Conservation (phyloP, 2,888 invertebrate species). For the Eueremaeus valkanovi region DNA sequence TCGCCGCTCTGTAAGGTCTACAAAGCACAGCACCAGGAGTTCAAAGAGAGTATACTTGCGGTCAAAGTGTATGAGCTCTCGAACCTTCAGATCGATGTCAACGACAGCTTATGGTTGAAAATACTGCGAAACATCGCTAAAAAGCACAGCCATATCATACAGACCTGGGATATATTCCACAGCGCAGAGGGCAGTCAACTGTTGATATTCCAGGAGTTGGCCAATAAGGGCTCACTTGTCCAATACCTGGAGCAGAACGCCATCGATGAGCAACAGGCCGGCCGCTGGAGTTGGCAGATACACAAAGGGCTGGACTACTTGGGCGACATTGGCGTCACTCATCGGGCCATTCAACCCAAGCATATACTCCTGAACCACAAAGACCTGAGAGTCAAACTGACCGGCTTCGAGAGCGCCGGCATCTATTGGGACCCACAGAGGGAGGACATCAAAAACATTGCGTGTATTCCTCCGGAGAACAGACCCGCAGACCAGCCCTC, state of each 20-base stretch:
- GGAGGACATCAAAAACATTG: conserved; percentile 34
- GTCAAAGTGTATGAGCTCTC: background rate
- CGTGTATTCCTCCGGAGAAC: conserved; percentile 31
- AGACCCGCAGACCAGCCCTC: conserved; percentile 19
- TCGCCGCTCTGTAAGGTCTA: background rate
- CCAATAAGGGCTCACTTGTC: background rate
- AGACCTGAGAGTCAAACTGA: conserved; percentile 33
- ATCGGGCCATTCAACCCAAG: conserved; percentile 21
- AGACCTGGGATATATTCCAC: conserved; percentile 36
- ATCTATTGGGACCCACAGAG: conserved; percentile 34
- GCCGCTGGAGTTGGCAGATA: background rate
- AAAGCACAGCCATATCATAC: conserved; percentile 35
- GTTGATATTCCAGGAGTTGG: conserved; percentile 34
- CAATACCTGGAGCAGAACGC: background rate
- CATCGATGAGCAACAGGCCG: conserved; percentile 1
- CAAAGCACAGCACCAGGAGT: conserved; percentile 15
- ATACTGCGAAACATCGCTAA: conserved; percentile 19
- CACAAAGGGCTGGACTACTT: conserved; percentile 33
- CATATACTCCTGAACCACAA: conserved; percentile 27
- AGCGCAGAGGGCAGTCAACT: conserved; percentile 1
- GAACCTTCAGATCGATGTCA: conserved; percentile 10
- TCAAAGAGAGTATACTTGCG: conserved; percentile 22
- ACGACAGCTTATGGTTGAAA: conserved; percentile 4
- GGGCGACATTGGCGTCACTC: conserved; percentile 32
- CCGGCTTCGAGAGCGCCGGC: conserved; percentile 14